Evolutionary conservation across 2,888 invertebrate genomes (phyloP), one percentile per base, ranked within the genome.

Genomic region (Thereva unica): DNA sequence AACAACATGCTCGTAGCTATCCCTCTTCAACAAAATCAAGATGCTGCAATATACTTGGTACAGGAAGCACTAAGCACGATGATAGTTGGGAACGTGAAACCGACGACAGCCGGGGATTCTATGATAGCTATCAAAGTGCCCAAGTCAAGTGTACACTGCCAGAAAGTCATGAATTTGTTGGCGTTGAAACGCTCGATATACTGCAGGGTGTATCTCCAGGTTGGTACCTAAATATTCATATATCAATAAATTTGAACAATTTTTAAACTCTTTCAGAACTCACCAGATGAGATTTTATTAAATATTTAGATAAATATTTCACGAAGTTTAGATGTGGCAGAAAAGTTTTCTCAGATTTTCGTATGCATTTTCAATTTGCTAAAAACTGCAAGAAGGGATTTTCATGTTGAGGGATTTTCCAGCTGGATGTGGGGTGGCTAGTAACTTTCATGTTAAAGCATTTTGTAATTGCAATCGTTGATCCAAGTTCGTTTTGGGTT

Each of bases 181-280:
- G 80, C 54, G 78, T 80, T 6, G 78, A 78, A 69, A 76, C 79
- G 38, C 75, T 81, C 68, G 81, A 81, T 69, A 81, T 81, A 68
- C 72, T 81, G 42, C 80, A 81, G 68, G 81, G 80, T 65, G 76
- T 81, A 69, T 76, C 78, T 67, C 75, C 78, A 75, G 81, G 81
- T 80, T 35, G 50, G 61, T 23, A 23, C 1, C 23, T 23, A 23
- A 23, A 23, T 49, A 47, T 12, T 9, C 3, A 47, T 10, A 10
- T 47, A 9, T 10, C 47, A 23, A 23, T 23, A 23, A 23, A 23
- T 23, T 23, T 23, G 2, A 23, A 23, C 2, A 2, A 2, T 23
- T 23, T 23, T 23, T 23, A 2, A 23, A 23, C 23, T 23, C 23
- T 23, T 23, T 23, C 23, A 23, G 23, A 23, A 23, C 23, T 23